Evolutionary conservation across 2,888 invertebrate species (phyloP).

Genomic region (Phanerotoma sp.): DNA sequence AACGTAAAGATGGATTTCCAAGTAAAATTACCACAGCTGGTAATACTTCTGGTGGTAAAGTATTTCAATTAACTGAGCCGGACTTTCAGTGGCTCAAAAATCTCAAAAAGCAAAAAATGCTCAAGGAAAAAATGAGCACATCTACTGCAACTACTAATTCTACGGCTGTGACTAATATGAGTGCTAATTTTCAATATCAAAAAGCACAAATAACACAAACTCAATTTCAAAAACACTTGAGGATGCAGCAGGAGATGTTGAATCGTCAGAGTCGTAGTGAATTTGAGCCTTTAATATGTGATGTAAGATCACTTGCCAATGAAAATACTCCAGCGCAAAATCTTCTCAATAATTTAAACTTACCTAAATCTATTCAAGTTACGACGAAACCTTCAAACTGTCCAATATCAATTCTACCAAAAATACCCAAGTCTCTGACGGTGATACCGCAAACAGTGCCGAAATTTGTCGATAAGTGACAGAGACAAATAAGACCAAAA

Average conservation of each 20-base stretch:
- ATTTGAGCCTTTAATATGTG: conserved; percentile 56
- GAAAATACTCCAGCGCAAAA: conserved; percentile 53
- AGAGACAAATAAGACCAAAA: conserved; percentile 1
- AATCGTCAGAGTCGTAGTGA: conserved; percentile 52
- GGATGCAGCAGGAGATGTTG: conserved; percentile 55
- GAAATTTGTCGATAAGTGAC: conserved; percentile 48
- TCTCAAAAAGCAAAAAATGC: conserved; percentile 58
- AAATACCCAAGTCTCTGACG: conserved; percentile 79
- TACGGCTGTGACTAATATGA: conserved; percentile 31
- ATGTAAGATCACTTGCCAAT: conserved; percentile 50
- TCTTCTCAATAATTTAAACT: conserved; percentile 50
- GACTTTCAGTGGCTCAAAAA: conserved; percentile 71
- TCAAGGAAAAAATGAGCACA: conserved; percentile 46
- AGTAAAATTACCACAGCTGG: conserved; percentile 60
- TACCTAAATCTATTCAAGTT: conserved; percentile 55
- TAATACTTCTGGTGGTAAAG: conserved; percentile 73
- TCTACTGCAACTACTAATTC: conserved; percentile 19
- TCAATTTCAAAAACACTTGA: conserved; percentile 53
- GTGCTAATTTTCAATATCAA: conserved; percentile 35
- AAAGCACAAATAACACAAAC: conserved; percentile 46
- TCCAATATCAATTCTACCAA: conserved; percentile 66
- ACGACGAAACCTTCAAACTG: conserved; percentile 49
- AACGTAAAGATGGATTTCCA: conserved; percentile 62
- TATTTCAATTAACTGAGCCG: conserved; percentile 75
- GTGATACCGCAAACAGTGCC: conserved; percentile 72